Conservation (phyloP, 2,113 vertebrate genomes). For the Petrocephalus microphthalmus region DNA sequence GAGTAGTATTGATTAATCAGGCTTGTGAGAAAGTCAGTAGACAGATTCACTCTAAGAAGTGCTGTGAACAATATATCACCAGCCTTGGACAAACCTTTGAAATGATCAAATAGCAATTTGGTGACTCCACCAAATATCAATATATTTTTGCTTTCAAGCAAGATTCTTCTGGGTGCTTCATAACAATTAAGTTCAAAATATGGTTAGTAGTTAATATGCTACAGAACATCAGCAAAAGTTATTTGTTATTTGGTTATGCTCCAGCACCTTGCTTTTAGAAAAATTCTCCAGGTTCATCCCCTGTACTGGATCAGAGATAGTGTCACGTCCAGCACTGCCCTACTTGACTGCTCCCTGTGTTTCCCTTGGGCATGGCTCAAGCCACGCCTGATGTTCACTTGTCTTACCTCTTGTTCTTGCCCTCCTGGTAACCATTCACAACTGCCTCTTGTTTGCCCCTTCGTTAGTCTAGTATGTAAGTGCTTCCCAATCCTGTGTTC, state of each 20-base stretch:
- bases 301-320: too few relatives aligned
- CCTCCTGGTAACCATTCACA: too few relatives aligned
- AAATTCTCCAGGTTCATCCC: background rate
- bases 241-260: background rate
- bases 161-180: background rate
- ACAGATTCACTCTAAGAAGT: background rate
- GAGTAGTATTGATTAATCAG: background rate
- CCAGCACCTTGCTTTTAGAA: background rate
- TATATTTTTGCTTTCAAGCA: background rate
- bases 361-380: too few relatives aligned
- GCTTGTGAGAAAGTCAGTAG: background rate
- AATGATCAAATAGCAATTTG: background rate
- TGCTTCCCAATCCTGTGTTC: too few relatives aligned
- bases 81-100: background rate
- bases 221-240: background rate
- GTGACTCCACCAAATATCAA: background rate
- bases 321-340: too few relatives aligned
- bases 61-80: background rate
- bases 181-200: background rate
- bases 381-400: too few relatives aligned
- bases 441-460: too few relatives aligned
- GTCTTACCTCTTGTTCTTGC: too few relatives aligned
- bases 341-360: too few relatives aligned
- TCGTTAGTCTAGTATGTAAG: too few relatives aligned
- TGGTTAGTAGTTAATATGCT: background rate